These are phyloP conservation scores for Aythya baeri DNA, from an alignment of 2,113 vertebrate genomes.

Conservation along the genomic window DNA sequence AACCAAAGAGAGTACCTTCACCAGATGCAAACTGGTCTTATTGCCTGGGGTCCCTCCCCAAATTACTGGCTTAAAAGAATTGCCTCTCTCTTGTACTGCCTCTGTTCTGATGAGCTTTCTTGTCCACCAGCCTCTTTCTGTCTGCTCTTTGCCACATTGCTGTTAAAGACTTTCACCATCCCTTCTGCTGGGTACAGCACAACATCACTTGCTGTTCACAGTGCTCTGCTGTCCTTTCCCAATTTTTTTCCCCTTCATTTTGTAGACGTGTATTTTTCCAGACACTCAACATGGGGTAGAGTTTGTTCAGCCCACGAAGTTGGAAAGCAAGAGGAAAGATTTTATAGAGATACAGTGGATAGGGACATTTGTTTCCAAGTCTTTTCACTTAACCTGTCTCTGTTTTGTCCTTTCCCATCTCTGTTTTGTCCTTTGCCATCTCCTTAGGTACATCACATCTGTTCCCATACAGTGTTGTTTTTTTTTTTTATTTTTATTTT, in stretches of 20 bases:
- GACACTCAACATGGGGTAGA: accelerated
- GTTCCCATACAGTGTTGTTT: too few species aligned
- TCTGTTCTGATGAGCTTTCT: background rate
- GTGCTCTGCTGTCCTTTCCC: background rate
- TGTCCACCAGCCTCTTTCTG: background rate
- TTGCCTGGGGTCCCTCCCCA: background rate
- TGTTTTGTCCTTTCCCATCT: too few species aligned
- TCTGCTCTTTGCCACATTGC: background rate
- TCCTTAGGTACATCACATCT: too few species aligned
- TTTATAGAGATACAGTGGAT: background rate
- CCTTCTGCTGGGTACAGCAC: background rate
- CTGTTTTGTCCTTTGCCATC: too few species aligned
- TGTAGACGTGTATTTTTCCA: background rate
- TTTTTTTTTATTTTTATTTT: background rate
- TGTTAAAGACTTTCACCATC: background rate
- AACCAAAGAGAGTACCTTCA: background rate
- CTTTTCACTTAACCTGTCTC: too few species aligned
- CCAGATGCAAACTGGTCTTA: background rate
- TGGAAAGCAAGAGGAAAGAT: background rate
- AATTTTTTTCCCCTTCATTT: background rate
- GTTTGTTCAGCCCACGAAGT: background rate
- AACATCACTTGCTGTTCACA: background rate
- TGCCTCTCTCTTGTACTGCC: background rate
- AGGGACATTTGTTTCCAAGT: too few species aligned
- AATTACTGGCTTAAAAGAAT: background rate